Evolutionary conservation across 2,113 vertebrate genomes (phyloP), one percentile per base, ranked within the genome.

Genomic region (Pachypanchax playfairii): DNA sequence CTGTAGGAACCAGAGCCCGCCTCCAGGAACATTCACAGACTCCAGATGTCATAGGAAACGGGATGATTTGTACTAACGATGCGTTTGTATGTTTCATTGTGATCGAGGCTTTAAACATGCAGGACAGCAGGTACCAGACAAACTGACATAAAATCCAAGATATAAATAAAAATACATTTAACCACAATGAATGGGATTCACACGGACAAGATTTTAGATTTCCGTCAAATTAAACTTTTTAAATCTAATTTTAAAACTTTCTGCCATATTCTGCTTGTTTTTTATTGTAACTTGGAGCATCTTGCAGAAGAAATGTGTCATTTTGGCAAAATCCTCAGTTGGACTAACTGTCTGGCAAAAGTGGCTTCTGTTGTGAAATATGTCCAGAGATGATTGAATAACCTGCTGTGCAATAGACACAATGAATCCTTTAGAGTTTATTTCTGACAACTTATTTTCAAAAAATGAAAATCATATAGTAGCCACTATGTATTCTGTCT

Each of bases 301-400:
- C 24, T 43, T 51, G 29, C 18, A 46, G 56, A 62, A 59, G 22
- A 25, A 48, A 62, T 59, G 65, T 75, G 44, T 68, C 44, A 50
- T 38, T 38, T 44, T 76, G 66, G 61, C 49, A 50, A 31, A 48
- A 0, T 12, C 1, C 8, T 38, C 9, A 8, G 48, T 42, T 39
- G 22, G 29, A 46, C 22, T 4, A 25, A 26, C 20, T 41, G 52
- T 39, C 60, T 38, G 53, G 28, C 24, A 63, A 58, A 63, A 39
- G 24, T 48, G 13, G 55, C 47, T 67, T 53, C 39, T 72, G 57
- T 47, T 57, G 36, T 36, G 26, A 71, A 53, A 70, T 41, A 70
- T 64, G 33, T 65, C 43, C 49, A 25, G 3, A 7, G 24, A 49
- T 54, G 54, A 70, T 49, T 51, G 38, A 57, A 63, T 35, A 47